These are phyloP conservation scores for Apostichopus parvimensis DNA, from an alignment of 35 echinoderm and acorn worm genomes.

Conservation along the genomic window DNA sequence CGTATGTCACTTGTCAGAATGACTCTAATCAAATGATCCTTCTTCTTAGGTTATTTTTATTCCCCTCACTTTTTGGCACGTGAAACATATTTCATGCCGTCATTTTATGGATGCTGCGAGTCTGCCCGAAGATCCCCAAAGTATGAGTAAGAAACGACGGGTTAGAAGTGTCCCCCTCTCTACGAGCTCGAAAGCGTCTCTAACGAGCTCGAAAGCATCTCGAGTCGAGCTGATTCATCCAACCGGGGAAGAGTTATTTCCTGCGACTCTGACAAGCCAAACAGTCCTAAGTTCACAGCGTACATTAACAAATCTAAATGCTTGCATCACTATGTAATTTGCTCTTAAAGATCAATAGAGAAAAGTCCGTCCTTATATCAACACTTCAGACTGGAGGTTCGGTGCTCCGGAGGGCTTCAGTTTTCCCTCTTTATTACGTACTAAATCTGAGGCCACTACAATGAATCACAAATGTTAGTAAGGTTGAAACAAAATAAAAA, in stretches of 20 bases:
- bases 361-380: slow-evolving; percentile 23
- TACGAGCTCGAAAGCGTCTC: neutral
- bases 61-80: no score
- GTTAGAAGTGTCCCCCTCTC: neutral
- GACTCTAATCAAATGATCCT: neutral
- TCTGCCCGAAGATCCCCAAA: neutral
- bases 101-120: no score
- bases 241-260: neutral
- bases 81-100: no score
- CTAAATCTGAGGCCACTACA: neutral
- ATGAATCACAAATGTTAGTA: neutral
- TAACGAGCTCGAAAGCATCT: neutral
- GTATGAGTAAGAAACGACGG: neutral
- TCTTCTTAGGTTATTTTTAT: neutral
- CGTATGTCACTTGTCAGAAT: neutral
- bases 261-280: neutral
- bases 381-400: slow-evolving; percentile 19
- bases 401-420: neutral
- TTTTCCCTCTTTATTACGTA: neutral
- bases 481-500: no score
- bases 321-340: slow-evolving; percentile 50
- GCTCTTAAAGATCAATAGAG: slow-evolving; percentile 36
- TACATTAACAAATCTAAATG: slow-evolving; percentile 27
- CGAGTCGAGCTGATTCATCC: neutral
- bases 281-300: slow-evolving; percentile 13